Conservation (phyloP, 2,888 invertebrate genomes). For the Oeneis ivallda region DNA sequence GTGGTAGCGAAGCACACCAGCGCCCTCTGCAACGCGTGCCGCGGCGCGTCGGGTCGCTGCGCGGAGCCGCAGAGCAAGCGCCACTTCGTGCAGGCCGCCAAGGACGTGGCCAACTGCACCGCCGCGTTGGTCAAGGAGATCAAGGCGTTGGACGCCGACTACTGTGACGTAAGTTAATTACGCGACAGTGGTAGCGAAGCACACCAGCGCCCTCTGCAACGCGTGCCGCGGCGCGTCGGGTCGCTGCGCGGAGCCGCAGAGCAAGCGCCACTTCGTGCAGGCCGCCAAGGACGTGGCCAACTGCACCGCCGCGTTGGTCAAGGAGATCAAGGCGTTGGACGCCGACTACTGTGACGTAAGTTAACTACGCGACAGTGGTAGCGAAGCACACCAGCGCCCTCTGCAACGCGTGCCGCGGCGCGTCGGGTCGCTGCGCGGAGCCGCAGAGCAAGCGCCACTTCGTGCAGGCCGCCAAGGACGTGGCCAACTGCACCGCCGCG, state of each 20-base stretch:
- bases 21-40: slow-evolving; percentile 96
- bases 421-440: slow-evolving; percentile 94
- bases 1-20: slow-evolving; percentile 98
- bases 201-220: slow-evolving; percentile 97
- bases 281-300: slow-evolving; percentile 98
- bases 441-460: slow-evolving; percentile 97
- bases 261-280: slow-evolving; percentile 98
- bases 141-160: slow-evolving; percentile 93
- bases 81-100: slow-evolving; percentile 98
- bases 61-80: slow-evolving; percentile 95
- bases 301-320: slow-evolving; percentile 96
- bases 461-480: slow-evolving; percentile 98
- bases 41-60: slow-evolving; percentile 95
- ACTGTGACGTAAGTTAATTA: slow-evolving; percentile 84
- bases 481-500: slow-evolving; percentile 96
- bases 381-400: slow-evolving; percentile 98
- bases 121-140: slow-evolving; percentile 97
- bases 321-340: slow-evolving; percentile 95
- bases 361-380: slow-evolving; percentile 93
- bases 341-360: slow-evolving; percentile 88
- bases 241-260: slow-evolving; percentile 93
- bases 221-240: slow-evolving; percentile 96
- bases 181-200: slow-evolving; percentile 97
- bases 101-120: slow-evolving; percentile 98
- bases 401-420: slow-evolving; percentile 96